These are phyloP conservation scores for Drosophila histrio DNA, from an alignment of 2,888 invertebrate genomes.

Conservation along the genomic window DNA sequence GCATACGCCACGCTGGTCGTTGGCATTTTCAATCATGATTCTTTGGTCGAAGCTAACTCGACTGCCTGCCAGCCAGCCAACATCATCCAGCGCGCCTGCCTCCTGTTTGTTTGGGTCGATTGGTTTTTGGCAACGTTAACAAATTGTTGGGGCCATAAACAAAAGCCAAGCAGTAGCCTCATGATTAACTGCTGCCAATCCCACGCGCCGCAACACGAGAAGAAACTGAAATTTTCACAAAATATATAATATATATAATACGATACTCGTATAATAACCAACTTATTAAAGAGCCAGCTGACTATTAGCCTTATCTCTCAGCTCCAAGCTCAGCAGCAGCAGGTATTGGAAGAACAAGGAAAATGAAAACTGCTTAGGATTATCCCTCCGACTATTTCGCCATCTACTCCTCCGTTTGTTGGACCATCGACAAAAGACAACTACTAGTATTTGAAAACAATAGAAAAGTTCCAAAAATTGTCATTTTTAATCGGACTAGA, in stretches of 20 bases:
- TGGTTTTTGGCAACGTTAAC: constrained; percentile 54
- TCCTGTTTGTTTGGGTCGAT: constrained; percentile 53
- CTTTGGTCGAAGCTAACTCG: not conserved
- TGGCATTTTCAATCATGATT: constrained; percentile 51
- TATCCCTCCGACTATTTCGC: not conserved
- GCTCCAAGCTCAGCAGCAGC: not conserved
- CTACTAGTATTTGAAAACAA: not conserved
- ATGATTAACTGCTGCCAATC: constrained; percentile 44
- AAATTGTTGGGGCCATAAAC: constrained; percentile 50
- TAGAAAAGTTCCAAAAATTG: not conserved
- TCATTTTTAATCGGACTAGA: not conserved
- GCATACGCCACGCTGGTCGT: constrained; percentile 43
- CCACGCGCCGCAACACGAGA: not conserved
- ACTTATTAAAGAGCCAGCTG: constrained; percentile 33
- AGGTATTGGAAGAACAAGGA: too few relatives aligned
- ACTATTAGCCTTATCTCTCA: constrained; percentile 31
- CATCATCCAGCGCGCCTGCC: too few relatives aligned
- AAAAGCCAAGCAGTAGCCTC: constrained; percentile 24
- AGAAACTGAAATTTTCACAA: constrained; percentile 22
- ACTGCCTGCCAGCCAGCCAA: not conserved
- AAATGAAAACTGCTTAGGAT: constrained; percentile 3
- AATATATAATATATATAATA: constrained; percentile 15
- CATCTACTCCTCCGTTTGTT: not conserved
- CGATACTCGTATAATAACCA: constrained; percentile 33
- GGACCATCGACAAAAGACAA: not conserved